A percentile compares a stretch with the other conserved stretches of the same genome.
phyloP scores from a whole-genome alignment of 2,113 vertebrate genomes.

The Sylvia atricapilla region DNA sequence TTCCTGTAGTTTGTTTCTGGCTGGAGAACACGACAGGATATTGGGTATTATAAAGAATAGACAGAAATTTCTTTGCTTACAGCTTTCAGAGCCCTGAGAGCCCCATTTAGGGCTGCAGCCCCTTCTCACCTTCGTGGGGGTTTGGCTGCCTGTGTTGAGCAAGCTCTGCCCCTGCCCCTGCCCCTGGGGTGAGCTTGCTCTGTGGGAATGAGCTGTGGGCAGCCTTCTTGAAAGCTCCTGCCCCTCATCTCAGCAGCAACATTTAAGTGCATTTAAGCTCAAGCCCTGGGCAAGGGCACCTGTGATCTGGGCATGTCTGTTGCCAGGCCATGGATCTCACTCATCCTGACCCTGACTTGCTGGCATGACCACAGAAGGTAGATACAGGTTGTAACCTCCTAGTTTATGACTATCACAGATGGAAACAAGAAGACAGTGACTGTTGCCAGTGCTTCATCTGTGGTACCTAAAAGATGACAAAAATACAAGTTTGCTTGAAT shows the following conservation, averaged over 20 bases:
- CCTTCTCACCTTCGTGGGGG: fast-evolving
- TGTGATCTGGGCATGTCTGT: fast-evolving
- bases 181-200: not conserved
- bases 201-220: not conserved
- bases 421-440: not conserved
- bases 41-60: not conserved
- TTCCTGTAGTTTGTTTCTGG: not conserved
- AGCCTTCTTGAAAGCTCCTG: not conserved
- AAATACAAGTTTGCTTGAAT: not conserved
- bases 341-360: no score
- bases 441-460: not conserved
- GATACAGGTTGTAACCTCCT: not conserved
- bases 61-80: not conserved
- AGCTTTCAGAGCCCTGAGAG: not conserved
- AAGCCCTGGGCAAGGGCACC: not conserved
- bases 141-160: fast-evolving
- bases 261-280: not conserved
- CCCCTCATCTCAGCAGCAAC: not conserved
- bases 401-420: not conserved
- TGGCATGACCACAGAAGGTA: not conserved
- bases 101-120: not conserved
- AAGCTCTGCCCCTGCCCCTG: no score
- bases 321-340: fast-evolving
- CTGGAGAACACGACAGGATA: not conserved
- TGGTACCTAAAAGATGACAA: not conserved